Percentiles rank a stretch among this genome's conserved stretches.
phyloP scores from a whole-genome alignment of 2,797 vertebrate species.

The Lophotriccus pileatus region DNA sequence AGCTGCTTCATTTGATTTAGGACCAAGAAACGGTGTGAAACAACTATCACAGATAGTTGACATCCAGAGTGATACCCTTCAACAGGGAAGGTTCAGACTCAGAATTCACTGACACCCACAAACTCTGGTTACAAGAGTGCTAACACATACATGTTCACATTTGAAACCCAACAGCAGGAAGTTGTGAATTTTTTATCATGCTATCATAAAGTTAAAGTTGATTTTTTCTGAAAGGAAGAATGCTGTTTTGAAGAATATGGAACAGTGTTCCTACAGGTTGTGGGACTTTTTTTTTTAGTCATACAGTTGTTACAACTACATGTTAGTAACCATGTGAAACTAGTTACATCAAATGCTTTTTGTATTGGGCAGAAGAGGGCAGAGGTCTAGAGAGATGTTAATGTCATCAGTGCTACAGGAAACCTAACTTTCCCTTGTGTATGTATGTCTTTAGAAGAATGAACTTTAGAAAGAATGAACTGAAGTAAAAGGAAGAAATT shows the following conservation, averaged over 20 bases:
- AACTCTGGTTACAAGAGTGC: not conserved
- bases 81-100: not conserved
- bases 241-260: not conserved
- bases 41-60: slow-evolving; percentile 18
- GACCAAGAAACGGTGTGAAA: slow-evolving; percentile 33
- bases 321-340: not conserved
- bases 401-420: not conserved
- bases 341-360: not conserved
- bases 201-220: not conserved
- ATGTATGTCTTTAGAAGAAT: not conserved
- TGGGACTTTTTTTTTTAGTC: not conserved
- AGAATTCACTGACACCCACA: not conserved
- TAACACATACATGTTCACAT: not conserved
- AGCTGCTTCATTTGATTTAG: slow-evolving; percentile 17
- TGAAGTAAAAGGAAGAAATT: not conserved
- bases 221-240: not conserved
- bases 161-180: not conserved
- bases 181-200: slow-evolving; percentile 9
- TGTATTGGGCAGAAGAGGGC: not conserved
- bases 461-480: not conserved
- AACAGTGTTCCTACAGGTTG: not conserved
- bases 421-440: not conserved
- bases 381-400: not conserved
- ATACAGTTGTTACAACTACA: not conserved
- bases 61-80: slow-evolving; percentile 30